Conservation (phyloP, 2,797 vertebrate genomes). For the Notamacropus eugenii region DNA sequence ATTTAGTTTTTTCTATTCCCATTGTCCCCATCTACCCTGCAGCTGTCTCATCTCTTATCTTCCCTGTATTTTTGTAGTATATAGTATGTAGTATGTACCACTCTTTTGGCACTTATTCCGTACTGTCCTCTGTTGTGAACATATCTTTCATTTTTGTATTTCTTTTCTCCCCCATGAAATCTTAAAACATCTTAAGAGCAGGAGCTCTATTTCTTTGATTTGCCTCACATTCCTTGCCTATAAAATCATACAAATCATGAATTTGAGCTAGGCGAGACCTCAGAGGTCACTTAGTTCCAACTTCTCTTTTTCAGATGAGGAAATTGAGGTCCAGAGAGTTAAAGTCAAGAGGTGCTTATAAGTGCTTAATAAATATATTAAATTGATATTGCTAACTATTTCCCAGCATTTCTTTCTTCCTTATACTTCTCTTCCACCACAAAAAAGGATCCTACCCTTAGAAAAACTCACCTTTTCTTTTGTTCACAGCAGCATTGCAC, state of each 20-base stretch:
- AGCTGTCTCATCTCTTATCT: background rate
- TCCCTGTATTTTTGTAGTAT: background rate
- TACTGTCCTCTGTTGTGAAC: background rate
- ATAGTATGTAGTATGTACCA: background rate
- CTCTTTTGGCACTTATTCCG: background rate
- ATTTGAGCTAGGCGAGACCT: background rate
- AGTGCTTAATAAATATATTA: background rate
- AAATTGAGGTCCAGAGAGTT: background rate
- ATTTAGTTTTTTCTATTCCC: conserved; percentile 18
- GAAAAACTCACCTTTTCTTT: background rate
- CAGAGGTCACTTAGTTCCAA: background rate
- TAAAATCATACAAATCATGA: background rate
- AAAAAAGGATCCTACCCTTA: background rate
- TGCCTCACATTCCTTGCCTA: background rate
- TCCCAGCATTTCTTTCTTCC: background rate
- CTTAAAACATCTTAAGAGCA: background rate
- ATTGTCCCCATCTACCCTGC: background rate
- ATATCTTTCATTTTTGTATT: background rate
- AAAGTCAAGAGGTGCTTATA: background rate
- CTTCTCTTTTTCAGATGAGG: background rate
- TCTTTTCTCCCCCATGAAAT: background rate
- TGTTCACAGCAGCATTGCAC: background rate
- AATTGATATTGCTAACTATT: background rate
- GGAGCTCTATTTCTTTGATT: background rate
- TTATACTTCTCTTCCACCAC: background rate